Evolutionary conservation across 2,888 invertebrate genomes (phyloP).

Genomic region (Drosophila multiciliata): DNA sequence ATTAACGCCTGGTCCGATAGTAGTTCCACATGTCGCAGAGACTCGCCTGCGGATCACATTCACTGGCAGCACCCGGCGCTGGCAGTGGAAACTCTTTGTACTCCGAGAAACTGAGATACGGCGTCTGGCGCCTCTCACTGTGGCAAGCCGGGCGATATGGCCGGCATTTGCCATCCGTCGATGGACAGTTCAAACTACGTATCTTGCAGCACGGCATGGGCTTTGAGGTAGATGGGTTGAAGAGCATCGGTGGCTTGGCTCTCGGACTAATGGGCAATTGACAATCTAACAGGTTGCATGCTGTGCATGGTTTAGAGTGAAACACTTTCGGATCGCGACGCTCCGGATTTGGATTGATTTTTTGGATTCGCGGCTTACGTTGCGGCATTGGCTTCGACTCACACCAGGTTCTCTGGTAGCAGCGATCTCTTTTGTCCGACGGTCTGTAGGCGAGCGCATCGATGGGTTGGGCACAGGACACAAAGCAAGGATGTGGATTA

Average conservation of each 20-base stretch:
- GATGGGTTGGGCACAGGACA: conserved; percentile 11
- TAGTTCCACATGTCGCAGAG: conserved; percentile 42
- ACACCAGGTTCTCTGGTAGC: conserved; percentile 55
- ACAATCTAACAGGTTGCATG: conserved; percentile 3
- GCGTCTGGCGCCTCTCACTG: conserved; percentile 40
- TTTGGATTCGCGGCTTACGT: conserved; percentile 3
- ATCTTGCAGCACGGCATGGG: conserved; percentile 47
- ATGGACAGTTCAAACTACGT: conserved; percentile 10
- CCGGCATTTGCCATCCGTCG: conserved; percentile 2
- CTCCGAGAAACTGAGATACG: conserved; percentile 55
- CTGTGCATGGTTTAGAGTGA: background rate
- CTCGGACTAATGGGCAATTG: background rate
- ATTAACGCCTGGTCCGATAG: conserved; percentile 16
- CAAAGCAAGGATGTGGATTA: conserved; percentile 17
- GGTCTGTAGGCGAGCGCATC: conserved; percentile 39
- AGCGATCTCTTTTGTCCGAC: conserved; percentile 25
- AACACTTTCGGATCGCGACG: conserved; percentile 21
- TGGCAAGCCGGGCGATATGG: background rate
- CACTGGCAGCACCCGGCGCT: conserved; percentile 20
- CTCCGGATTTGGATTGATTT: conserved; percentile 28
- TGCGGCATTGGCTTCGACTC: conserved; percentile 20
- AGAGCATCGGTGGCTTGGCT: conserved; percentile 3
- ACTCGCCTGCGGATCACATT: conserved; percentile 28
- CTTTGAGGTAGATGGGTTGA: background rate
- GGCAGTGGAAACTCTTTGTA: conserved; percentile 25